Evolutionary conservation across 2,888 invertebrate species (phyloP).

Genomic region (Drosophila multiciliata): DNA sequence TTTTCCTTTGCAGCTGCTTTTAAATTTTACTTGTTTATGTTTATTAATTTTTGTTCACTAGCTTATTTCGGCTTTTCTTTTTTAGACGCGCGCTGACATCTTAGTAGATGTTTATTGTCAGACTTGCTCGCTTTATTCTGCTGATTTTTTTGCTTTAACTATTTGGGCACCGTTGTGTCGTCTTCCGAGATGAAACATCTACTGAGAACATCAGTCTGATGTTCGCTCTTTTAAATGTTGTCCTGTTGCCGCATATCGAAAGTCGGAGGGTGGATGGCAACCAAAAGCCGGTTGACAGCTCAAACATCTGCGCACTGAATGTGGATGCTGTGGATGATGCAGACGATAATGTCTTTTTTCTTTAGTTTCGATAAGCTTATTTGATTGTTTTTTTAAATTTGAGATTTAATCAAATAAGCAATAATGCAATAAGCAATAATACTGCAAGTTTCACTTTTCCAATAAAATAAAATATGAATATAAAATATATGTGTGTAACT

Average conservation of each 20-base stretch:
- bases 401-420: neutral
- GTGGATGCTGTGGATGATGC: slow-evolving; percentile 44
- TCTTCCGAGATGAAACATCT: slow-evolving; percentile 55
- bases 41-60: slow-evolving; percentile 6
- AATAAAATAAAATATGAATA: neutral
- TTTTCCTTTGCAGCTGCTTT: slow-evolving; percentile 18
- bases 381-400: neutral
- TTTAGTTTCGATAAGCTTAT: neutral
- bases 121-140: neutral
- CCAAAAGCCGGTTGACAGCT: slow-evolving; percentile 75
- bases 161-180: slow-evolving; percentile 5
- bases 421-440: neutral
- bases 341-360: neutral
- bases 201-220: slow-evolving; percentile 53
- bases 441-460: neutral
- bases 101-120: slow-evolving; percentile 14
- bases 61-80: neutral
- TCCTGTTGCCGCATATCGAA: slow-evolving; percentile 64
- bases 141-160: neutral
- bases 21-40: slow-evolving; percentile 10
- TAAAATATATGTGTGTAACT: neutral
- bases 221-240: slow-evolving; percentile 59
- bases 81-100: slow-evolving; percentile 41
- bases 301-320: slow-evolving; percentile 52
- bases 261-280: slow-evolving; percentile 46